Evolutionary conservation across 2,797 vertebrate species (phyloP), one percentile per base, ranked within the genome.

Genomic region (Sternotherus odoratus): DNA sequence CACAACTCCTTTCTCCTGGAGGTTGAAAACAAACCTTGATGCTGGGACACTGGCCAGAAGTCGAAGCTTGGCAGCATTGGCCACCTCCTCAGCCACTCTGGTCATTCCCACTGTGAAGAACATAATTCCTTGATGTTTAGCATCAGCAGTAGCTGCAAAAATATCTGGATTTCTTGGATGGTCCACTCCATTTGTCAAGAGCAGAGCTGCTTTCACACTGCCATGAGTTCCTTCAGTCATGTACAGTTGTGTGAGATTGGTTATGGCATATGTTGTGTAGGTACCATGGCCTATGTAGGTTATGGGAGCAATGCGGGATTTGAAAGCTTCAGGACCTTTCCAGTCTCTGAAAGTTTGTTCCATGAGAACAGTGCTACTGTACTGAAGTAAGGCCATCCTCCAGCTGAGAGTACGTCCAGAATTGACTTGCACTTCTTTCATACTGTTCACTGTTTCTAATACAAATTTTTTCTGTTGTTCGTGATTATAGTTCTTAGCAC

Each of bases 151-250:
- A 79, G 99, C 99, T 33, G 99, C 98, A 97, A 99, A 99, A 97
- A 99, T 99, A 87, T 99, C 99, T n/a, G 99, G 99, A 93, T 99
- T 99, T 96, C 99, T 98, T 8, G 99, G 99, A 91, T 99, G 99
- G 77, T 98, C 98, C 43, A 98, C 96, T 5, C 99, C 99, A 54
- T 99, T 98, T 0, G 99, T 99, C 74, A 99, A 97, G 50, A 99
- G 98, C 81, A 99, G 6, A 0, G 98, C 98, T 77, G 99, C 98
- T 97, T 98, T 99, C 94, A 99, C 95, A 77, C 98, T 98, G 46
- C 97, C 96, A 0, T 90, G 91, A 77, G 89, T 98, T 48, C 98
- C 98, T 97, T 99, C 98, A 33, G 98, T 98, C 96, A 98, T 90
- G 95, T 99, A 99, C 77, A 99, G 98, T 88, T 98, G 98, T 74